Conservation (phyloP, 2,113 vertebrate species). For the Murina feae region DNA sequence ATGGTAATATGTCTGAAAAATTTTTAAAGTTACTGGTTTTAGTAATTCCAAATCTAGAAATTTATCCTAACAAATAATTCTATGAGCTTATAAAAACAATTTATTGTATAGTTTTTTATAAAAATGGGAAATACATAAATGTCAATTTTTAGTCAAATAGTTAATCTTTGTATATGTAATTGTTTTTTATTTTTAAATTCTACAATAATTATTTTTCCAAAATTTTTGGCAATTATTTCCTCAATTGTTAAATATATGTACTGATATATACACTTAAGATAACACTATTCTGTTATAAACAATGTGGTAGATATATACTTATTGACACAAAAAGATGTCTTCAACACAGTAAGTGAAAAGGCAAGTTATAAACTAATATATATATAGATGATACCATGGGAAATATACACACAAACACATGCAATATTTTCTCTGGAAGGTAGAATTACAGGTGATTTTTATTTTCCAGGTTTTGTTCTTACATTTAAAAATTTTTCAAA, state of each 20-base stretch:
- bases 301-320: not conserved
- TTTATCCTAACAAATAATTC: not conserved
- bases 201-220: not conserved
- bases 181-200: constrained; percentile 19
- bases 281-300: not conserved
- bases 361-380: not conserved
- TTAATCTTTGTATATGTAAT: not conserved
- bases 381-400: not conserved
- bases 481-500: not conserved
- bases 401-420: not conserved
- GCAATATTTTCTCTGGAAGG: not conserved
- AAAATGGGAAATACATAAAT: constrained; percentile 5
- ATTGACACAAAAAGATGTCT: not conserved
- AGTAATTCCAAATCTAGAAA: constrained; percentile 3
- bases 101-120: not conserved
- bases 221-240: constrained; percentile 17
- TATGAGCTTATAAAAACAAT: not conserved
- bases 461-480: constrained; percentile 31
- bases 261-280: not conserved
- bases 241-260: not conserved
- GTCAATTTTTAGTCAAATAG: not conserved
- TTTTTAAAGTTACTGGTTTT: not conserved
- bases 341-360: not conserved
- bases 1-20: not conserved
- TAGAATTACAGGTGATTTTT: not conserved